These are phyloP conservation scores for Sphinx pinastri DNA, from an alignment of 2,888 invertebrate genomes.

Conservation along the genomic window DNA sequence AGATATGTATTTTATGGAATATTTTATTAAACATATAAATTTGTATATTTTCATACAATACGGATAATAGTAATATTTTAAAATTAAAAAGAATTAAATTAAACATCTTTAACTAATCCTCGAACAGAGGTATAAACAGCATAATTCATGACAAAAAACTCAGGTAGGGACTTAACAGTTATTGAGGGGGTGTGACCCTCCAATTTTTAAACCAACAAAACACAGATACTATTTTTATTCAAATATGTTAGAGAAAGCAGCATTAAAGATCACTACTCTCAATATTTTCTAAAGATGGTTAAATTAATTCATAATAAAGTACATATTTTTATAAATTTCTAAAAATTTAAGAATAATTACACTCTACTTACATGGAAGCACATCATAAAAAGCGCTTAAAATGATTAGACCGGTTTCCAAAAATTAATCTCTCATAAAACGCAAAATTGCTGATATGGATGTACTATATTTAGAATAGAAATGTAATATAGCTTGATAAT, in stretches of 20 bases:
- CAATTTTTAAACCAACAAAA: not conserved
- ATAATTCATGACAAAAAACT: not conserved
- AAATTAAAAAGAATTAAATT: slow-evolving; percentile 1
- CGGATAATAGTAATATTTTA: not conserved
- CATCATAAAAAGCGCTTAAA: slow-evolving; percentile 36
- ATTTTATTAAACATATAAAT: slow-evolving; percentile 17
- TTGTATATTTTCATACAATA: not conserved
- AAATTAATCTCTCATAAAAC: no score
- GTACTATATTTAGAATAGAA: no score
- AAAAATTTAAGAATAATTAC: slow-evolving; percentile 13
- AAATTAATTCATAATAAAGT: slow-evolving; percentile 9
- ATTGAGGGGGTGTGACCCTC: not conserved
- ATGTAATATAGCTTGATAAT: no score
- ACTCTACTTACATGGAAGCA: slow-evolving; percentile 47
- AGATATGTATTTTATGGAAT: slow-evolving; percentile 12
- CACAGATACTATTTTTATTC: not conserved
- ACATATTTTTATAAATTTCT: not conserved
- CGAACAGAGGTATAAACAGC: no score
- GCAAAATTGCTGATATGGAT: no score
- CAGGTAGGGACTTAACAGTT: not conserved
- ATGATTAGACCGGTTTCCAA: slow-evolving; percentile 31
- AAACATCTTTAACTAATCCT: not conserved
- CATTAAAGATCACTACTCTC: not conserved
- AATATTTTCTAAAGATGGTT: not conserved
- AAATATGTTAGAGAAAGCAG: not conserved